Evolutionary conservation across 2,113 vertebrate species (phyloP).

Genomic region (Nematolebias whitei): DNA sequence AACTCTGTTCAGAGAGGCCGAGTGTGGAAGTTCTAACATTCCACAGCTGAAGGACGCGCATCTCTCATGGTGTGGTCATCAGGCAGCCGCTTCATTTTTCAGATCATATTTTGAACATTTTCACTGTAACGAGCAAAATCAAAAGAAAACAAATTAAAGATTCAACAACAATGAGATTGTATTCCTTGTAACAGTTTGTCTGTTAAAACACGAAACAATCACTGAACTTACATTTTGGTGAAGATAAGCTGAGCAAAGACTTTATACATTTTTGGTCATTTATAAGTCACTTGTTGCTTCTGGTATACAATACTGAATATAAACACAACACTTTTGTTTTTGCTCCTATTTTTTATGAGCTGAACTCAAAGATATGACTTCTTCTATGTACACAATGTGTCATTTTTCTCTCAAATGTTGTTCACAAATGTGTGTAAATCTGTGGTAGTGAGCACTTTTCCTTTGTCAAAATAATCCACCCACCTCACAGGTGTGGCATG

Average conservation of each 20-base stretch:
- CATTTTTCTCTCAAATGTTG: too few species aligned
- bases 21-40: slow-evolving; percentile 72
- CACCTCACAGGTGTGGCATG: too few species aligned
- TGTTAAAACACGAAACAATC: slow-evolving; percentile 24
- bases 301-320: too few species aligned
- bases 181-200: slow-evolving; percentile 2
- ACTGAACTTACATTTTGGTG: background rate
- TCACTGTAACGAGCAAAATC: slow-evolving; percentile 2
- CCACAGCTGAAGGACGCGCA: slow-evolving; percentile 51
- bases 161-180: slow-evolving; percentile 1
- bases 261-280: too few species aligned
- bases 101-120: slow-evolving; percentile 4
- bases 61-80: slow-evolving; percentile 46
- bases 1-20: slow-evolving; percentile 50
- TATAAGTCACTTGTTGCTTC: too few species aligned
- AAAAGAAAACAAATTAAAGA: slow-evolving; percentile 8
- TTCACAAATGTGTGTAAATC: too few species aligned
- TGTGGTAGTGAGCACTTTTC: too few species aligned
- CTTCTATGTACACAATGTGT: too few species aligned
- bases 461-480: too few species aligned
- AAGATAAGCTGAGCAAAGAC: slow-evolving; percentile 1
- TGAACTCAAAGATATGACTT: too few species aligned
- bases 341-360: too few species aligned
- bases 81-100: slow-evolving; percentile 39
- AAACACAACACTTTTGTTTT: too few species aligned